Evolutionary conservation across 23 tunicate genomes (phyloP), one percentile per base, ranked within the genome.

Genomic region (Corella eumyota): DNA sequence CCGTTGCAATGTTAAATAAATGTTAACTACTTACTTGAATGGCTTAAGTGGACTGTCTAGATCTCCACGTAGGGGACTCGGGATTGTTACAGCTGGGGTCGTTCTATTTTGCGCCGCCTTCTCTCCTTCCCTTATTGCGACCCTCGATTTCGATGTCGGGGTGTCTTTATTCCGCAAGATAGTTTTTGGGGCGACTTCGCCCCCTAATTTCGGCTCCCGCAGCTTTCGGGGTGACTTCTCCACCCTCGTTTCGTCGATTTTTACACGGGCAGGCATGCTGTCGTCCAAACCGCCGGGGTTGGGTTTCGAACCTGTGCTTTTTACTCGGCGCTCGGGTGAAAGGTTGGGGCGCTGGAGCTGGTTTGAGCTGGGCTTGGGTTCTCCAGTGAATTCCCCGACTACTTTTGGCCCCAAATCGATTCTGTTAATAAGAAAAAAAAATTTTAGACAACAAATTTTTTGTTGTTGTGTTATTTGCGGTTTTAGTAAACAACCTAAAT

Each of bases 21-120:
- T 40, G 13, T 9, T 15, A 40, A 40, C 27, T 7, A 29, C 80
- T 75, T 46, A 75, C 74, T 84, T 84, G 82, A 63, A 84, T 4
- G 94, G 94, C 55, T 84, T 84, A 30, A 84, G 47, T 1, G 94
- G 94, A 60, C 94, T 84, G 52, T 84, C 81, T 2, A 62, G 62
- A 46, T 70, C 71, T 55, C 94, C 94, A 27, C 83, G 51, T 27
- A 84, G 51, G 0, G 94, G 94, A 25, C 83, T 84, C 0, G 65
- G 34, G 26, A 84, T 56, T 1, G 81, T 73, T 15, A 74, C 60
- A 20, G 77, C 94, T 26, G 94, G 83, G 6, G 94, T 75, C 7
- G 50, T 53, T 33, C 78, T 28, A 40, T 69, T 75, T 6, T 25
- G 59, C 17, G 26, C 50, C 45, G 25, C 45, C 45, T 74, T 32